Base-by-base conservation (phyloP, 2,113 vertebrate genomes). In the Tyto alba region DNA sequence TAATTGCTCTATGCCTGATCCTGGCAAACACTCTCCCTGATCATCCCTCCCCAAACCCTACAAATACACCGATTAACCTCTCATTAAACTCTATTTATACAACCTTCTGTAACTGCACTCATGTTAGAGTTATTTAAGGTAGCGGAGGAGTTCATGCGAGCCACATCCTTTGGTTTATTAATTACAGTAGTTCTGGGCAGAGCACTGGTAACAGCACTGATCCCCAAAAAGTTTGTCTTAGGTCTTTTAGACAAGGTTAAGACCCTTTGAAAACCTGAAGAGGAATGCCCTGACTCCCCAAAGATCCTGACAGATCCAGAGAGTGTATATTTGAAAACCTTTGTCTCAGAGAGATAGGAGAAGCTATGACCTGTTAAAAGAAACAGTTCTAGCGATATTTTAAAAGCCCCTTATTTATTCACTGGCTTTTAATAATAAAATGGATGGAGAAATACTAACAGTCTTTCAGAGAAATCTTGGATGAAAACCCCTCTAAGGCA, bases 1-100 rank as follows among this genome's bases (percentile, higher is more conserved):
- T 16, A 90, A 72, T 0, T 1, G 0, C 38, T 63, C 29, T 50
- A 3, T 17, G n/a, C 29, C 20, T 6, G 3, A 66, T 43, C 50
- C 25, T 57, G 59, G 45, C 36, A 82, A 64, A 68, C 29, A 8
- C 22, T 57, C 60, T 56, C 59, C 25, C 62, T 26, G 8, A 53
- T 11, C 7, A 20, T 11, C 43, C 25, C 40, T 78, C 60, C 34
- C 12, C 81, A 78, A 41, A 73, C 32, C 32, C n/a, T 20, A 68
- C 12, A 29, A 73, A 57, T 3, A n/a, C 18, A 9, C 19, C 48
- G 57, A 80, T 30, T 47, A 69, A 73, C 10, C 27, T 9, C 45
- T 38, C n/a, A 62, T 17, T n/a, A 79, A 75, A 89, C 5, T 36
- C 52, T 17, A 20, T 18, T 16, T 52, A 26, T 26, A 76, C 19